Conservation (phyloP, 2,113 vertebrate species). For the Paramormyrops kingsleyae region DNA sequence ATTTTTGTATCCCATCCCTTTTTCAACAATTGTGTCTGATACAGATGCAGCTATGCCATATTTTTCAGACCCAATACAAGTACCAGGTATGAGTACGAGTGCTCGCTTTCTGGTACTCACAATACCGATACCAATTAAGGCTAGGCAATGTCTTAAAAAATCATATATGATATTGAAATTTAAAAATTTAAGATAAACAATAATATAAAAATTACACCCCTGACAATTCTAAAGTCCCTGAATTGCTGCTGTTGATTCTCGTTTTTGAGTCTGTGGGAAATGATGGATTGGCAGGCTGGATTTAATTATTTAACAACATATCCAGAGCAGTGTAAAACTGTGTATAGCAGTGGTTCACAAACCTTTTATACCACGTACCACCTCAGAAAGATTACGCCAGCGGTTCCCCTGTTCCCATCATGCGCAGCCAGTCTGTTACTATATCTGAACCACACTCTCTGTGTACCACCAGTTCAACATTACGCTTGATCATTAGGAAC, state of each 20-base stretch:
- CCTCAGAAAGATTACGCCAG: background rate
- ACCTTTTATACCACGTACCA: background rate
- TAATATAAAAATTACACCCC: background rate
- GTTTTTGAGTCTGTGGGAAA: background rate
- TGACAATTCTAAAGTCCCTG: background rate
- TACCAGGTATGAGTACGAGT: background rate
- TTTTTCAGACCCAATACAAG: background rate
- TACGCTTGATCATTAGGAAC: background rate
- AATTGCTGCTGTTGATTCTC: background rate
- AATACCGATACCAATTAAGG: background rate
- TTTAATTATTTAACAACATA: background rate
- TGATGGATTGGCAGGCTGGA: background rate
- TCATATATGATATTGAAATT: background rate
- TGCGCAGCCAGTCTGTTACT: background rate
- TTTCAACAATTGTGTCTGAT: background rate
- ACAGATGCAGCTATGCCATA: background rate
- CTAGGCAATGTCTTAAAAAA: background rate
- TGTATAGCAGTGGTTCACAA: background rate
- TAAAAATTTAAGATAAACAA: background rate
- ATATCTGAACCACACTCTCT: background rate
- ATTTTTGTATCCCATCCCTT: background rate
- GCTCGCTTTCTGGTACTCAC: background rate
- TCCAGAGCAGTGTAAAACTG: background rate
- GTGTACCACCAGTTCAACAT: background rate
- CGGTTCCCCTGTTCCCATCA: background rate